Percentiles rank a stretch among this genome's conserved stretches.
Evolutionary conservation across 2,113 vertebrate species (phyloP).

Genomic region (Chaetops frenatus): DNA sequence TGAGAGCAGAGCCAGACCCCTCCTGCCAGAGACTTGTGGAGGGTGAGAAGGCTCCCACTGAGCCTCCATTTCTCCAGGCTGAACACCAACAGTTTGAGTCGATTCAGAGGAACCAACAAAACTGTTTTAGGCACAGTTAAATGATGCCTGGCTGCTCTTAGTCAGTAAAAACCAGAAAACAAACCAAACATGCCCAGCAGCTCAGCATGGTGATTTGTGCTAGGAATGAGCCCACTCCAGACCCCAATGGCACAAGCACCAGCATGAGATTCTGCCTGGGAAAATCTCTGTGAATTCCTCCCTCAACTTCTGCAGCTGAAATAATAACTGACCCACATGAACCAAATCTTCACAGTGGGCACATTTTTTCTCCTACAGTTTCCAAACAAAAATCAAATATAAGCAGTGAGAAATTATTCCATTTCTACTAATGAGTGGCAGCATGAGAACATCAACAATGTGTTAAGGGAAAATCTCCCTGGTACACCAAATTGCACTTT

Average conservation of each 20-base stretch:
- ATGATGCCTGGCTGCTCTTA: neutral
- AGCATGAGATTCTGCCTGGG: neutral
- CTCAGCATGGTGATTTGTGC: accelerated
- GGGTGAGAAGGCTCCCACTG: neutral
- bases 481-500: neutral
- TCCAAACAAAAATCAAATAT: slow-evolving; percentile 21
- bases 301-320: neutral
- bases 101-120: neutral
- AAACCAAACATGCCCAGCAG: neutral
- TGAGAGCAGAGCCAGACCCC: neutral
- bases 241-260: neutral
- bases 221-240: neutral
- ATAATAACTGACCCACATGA: neutral
- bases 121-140: neutral
- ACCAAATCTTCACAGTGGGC: neutral
- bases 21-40: neutral
- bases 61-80: neutral
- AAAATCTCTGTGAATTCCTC: neutral
- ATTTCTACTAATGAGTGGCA: neutral
- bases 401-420: neutral
- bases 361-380: neutral
- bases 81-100: neutral
- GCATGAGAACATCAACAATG: neutral
- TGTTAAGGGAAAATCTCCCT: neutral
- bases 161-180: neutral